Evolutionary conservation across 2,888 invertebrate species (phyloP).

Genomic region (Thelaira solivaga): DNA sequence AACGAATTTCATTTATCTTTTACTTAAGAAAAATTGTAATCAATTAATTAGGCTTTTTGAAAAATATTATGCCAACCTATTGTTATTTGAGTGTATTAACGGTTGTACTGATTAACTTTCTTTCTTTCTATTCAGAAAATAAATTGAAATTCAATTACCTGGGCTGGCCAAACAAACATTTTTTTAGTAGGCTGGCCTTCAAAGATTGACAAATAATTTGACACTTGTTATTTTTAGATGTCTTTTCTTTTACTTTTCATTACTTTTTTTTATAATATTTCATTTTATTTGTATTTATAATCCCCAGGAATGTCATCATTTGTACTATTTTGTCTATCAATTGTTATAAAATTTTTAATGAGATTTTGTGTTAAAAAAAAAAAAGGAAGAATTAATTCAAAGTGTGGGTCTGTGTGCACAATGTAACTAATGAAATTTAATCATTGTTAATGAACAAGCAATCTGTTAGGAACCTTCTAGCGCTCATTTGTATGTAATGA

Average conservation of each 20-base stretch:
- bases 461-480: slow-evolving; percentile 15
- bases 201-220: slow-evolving; percentile 37
- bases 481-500: slow-evolving; percentile 15
- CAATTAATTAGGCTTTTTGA: too few species aligned
- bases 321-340: slow-evolving; percentile 17
- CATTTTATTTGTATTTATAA: slow-evolving; percentile 18
- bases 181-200: slow-evolving; percentile 19
- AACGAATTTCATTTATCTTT: too few species aligned
- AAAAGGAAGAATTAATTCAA: slow-evolving; percentile 22
- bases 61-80: too few species aligned
- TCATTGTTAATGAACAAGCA: slow-evolving; percentile 42
- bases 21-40: too few species aligned
- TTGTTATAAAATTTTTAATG: slow-evolving; percentile 53
- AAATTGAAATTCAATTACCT: not conserved
- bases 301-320: slow-evolving; percentile 25
- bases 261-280: too few species aligned
- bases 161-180: not conserved
- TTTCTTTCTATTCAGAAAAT: not conserved
- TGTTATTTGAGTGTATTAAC: too few species aligned
- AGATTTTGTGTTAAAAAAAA: slow-evolving; percentile 46
- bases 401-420: slow-evolving; percentile 26
- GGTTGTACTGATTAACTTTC: not conserved
- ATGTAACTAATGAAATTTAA: slow-evolving; percentile 53
- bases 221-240: slow-evolving; percentile 43
- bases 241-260: too few species aligned